Base-by-base conservation (phyloP, 2,888 invertebrate species). In the Cephus sareptanus region DNA sequence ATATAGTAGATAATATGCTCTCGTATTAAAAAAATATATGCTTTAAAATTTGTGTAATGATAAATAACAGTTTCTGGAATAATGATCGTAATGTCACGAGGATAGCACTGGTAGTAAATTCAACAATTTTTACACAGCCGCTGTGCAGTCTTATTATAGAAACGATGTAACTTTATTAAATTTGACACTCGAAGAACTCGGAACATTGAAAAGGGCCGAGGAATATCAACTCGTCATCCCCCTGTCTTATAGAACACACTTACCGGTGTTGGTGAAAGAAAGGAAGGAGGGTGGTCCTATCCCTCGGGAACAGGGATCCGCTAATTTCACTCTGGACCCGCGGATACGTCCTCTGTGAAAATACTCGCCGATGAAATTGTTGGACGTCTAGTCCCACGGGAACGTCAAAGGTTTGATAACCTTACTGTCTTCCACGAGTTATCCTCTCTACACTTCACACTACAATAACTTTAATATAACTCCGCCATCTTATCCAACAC, bases 171-270 rank as follows among this genome's bases (percentile, higher is more conserved):
- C 84, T 85, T 91, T 90, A 91, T 91, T 89, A 88, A 90, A 91
- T 91, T 91, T 91, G 91, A 91, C 91, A 91, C 90, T 91, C 84
- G 85, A 90, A 90, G 89, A 90, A 91, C 87, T 90, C 90, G 89
- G 90, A 88, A 90, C 91, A 91, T 91, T 91, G 91, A 90, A 91
- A 90, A 90, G 89, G 88, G 89, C 83, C 76, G 80, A 78, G 81
- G 79, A 83, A 83, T 83, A 85, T 83, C 81, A 81, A 81, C 77
- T 80, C 75, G 37, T 75, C 37, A 69, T 71, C 37, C 40, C 69
- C 74, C 70, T 75, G 73, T 76, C 56, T 56, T 56, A 23, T 56
- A 56, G 56, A 56, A 56, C 9, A 6, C 23, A 56, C 15, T 56
- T 56, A 56, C 23, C 56, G 23, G 56, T 56, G 56, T 56, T 56